phyloP scores from a whole-genome alignment of 2,888 invertebrate species.

The Carterocephalus palaemon region DNA sequence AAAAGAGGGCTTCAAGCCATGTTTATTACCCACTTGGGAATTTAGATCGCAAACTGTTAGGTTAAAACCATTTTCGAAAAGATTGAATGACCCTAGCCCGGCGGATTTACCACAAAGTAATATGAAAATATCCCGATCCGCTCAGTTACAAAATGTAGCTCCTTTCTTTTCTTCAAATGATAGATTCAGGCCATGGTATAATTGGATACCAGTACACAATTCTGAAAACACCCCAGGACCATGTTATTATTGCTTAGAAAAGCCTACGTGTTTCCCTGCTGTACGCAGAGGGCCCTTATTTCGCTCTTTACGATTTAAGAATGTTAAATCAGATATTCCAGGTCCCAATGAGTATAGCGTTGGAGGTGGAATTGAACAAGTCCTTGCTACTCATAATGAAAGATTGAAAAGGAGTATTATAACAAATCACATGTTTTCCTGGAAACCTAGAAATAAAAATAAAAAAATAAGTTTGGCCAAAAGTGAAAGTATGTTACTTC shows the following conservation, averaged over 20 bases:
- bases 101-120: slow-evolving; percentile 42
- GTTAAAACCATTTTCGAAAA: slow-evolving; percentile 47
- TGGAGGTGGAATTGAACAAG: slow-evolving; percentile 49
- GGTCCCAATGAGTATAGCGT: slow-evolving; percentile 55
- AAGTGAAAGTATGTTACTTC: slow-evolving; percentile 42
- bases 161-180: slow-evolving; percentile 60
- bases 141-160: slow-evolving; percentile 41
- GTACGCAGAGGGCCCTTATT: slow-evolving; percentile 51
- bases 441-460: slow-evolving; percentile 39
- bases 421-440: slow-evolving; percentile 43
- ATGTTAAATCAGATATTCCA: slow-evolving; percentile 36
- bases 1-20: slow-evolving; percentile 31
- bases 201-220: slow-evolving; percentile 52
- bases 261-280: slow-evolving; percentile 48
- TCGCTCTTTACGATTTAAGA: slow-evolving; percentile 47
- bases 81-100: slow-evolving; percentile 45
- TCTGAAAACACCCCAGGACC: slow-evolving; percentile 53
- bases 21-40: slow-evolving; percentile 47
- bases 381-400: slow-evolving; percentile 55
- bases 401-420: slow-evolving; percentile 48
- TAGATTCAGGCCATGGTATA: slow-evolving; percentile 58
- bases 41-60: slow-evolving; percentile 59
- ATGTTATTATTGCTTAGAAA: slow-evolving; percentile 46
- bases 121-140: slow-evolving; percentile 31
- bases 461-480: slow-evolving; percentile 41